phyloP scores from a whole-genome alignment of 2,797 vertebrate species.

The Megaceryle alcyon region DNA sequence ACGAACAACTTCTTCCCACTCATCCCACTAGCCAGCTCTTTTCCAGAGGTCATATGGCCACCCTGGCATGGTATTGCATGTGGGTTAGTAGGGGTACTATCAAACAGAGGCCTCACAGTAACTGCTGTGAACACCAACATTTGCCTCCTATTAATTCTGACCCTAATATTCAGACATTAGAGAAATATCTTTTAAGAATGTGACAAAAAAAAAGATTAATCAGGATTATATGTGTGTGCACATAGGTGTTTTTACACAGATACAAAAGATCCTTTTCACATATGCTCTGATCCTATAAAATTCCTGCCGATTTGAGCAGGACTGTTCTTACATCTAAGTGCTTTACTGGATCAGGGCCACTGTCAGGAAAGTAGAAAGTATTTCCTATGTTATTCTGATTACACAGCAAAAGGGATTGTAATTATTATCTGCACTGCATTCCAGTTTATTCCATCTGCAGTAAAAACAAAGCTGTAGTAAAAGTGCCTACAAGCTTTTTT shows the following conservation, averaged over 20 bases:
- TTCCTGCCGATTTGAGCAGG: not conserved
- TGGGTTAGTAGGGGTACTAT: not conserved
- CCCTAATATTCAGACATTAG: not conserved
- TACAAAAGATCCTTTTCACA: not conserved
- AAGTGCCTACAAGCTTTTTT: not conserved
- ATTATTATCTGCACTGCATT: conserved; percentile 1
- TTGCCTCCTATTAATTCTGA: not conserved
- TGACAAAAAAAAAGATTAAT: not conserved
- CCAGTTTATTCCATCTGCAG: not conserved
- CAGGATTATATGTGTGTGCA: not conserved
- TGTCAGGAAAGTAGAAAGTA: not conserved
- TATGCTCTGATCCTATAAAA: not conserved
- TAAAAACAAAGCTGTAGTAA: not conserved
- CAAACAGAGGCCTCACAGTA: not conserved
- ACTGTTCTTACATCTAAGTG: not conserved
- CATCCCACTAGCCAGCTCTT: not conserved
- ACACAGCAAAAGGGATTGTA: not conserved
- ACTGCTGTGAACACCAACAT: not conserved
- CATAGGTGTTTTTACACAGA: not conserved
- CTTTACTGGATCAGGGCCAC: not conserved
- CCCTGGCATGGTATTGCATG: not conserved
- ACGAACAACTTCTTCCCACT: not conserved
- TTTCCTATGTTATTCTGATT: conserved; percentile 18
- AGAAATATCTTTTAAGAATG: not conserved
- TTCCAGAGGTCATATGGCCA: not conserved